Conservation (phyloP, 2,113 vertebrate species). For the Sakesphorus luctuosus region DNA sequence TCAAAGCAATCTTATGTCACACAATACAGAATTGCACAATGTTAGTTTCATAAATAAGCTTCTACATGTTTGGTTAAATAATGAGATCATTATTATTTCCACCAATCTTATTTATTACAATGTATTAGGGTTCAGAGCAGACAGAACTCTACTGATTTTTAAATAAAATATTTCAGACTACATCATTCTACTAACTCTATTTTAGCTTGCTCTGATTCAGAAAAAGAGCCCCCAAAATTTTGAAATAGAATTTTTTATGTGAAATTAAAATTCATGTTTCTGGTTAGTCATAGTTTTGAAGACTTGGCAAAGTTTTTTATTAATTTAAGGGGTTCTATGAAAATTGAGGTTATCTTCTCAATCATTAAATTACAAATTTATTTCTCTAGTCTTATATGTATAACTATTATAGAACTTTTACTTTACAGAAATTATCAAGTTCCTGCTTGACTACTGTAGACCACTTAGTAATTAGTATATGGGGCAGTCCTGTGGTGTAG, state of each 20-base stretch:
- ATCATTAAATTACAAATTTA: not conserved
- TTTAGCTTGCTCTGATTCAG: not conserved
- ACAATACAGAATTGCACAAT: not conserved
- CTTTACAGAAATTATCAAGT: not conserved
- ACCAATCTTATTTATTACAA: not conserved
- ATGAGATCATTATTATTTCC: not conserved
- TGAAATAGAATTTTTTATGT: not conserved
- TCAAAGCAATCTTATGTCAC: not conserved
- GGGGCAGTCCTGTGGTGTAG: too few species aligned
- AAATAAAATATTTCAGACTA: not conserved
- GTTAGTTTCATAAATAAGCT: not conserved
- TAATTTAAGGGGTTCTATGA: not conserved
- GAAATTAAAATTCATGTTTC: not conserved
- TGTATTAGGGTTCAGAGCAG: not conserved
- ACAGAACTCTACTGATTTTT: not conserved
- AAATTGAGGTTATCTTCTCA: not conserved
- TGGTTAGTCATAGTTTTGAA: not conserved
- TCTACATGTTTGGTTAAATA: not conserved
- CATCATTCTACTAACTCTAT: not conserved
- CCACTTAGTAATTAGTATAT: not conserved
- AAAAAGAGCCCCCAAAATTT: fast-evolving
- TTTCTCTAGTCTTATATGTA: not conserved
- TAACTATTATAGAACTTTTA: not conserved
- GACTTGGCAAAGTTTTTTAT: not conserved
- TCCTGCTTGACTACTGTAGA: not conserved